A percentile compares a stretch with the other conserved stretches of the same genome.
Evolutionary conservation across 2,113 vertebrate genomes (phyloP).

Genomic region (Ranitomeya imitator): DNA sequence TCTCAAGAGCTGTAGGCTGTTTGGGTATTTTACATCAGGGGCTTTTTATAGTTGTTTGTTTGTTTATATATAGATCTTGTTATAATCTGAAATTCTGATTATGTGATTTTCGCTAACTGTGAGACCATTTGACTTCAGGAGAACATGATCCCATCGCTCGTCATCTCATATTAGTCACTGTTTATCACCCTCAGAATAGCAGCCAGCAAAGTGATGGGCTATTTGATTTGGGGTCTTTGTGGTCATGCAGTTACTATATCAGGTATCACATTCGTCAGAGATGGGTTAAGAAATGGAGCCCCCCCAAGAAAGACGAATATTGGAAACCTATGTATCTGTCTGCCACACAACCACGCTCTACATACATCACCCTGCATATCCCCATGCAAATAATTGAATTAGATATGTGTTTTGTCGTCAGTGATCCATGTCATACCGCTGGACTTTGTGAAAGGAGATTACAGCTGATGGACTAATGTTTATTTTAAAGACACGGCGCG

Average conservation of each 20-base stretch:
- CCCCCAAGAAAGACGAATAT: background rate
- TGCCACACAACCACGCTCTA: background rate
- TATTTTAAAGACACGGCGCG: constrained; percentile 24
- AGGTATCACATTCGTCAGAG: background rate
- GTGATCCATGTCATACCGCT: background rate
- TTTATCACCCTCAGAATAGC: constrained; percentile 39
- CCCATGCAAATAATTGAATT: background rate
- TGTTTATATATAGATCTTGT: background rate
- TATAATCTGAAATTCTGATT: background rate
- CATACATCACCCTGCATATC: background rate
- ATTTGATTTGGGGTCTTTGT: background rate
- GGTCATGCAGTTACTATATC: background rate
- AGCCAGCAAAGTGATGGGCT: constrained; percentile 9
- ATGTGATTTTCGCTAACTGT: background rate
- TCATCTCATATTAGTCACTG: background rate
- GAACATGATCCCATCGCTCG: constrained; percentile 28
- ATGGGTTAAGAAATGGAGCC: background rate
- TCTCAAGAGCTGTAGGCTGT: no score
- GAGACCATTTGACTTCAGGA: background rate
- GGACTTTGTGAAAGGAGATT: constrained; percentile 28
- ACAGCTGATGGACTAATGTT: constrained; percentile 23
- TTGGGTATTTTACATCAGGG: no score
- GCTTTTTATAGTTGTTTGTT: constrained; percentile 15
- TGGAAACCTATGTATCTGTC: background rate
- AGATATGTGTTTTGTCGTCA: constrained; percentile 20